Base-by-base conservation (phyloP, 2,888 invertebrate genomes). In the Tetheella fluctuosa region DNA sequence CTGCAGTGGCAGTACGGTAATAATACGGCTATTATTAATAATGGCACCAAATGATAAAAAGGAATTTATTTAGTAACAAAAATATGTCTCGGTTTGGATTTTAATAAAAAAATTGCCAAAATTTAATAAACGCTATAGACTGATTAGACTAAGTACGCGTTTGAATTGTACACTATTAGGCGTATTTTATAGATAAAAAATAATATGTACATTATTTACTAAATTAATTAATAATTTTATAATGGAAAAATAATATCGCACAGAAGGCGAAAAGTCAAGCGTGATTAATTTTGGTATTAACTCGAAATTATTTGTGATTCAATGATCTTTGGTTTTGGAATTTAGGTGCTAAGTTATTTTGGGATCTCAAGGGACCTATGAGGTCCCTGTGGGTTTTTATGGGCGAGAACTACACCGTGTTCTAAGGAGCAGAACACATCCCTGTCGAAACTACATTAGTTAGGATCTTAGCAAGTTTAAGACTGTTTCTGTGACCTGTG, bases 401-500 rank as follows among this genome's bases (percentile, higher is more conserved):
- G 83, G 88, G 89, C 81, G 76, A 83, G 82, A 70, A 89, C 74
- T 83, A 89, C 89, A 90, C 83, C 88, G 91, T 91, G 92, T 92
- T 90, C 91, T 90, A 88, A 82, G 90, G 88, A 88, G 92, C 90
- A 90, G 90, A 81, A 92, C 93, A 91, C 93, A 93, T 93, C 93
- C 93, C 93, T 93, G 93, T 90, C 83, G 69, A 84, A 89, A 89
- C 90, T 89, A 86, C 86, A 85, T 85, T 92, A 93, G 90, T 90
- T 92, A 93, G 90, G 91, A 89, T 83, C 85, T 90, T 93, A 93
- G 93, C 90, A 91, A 90, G 91, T 77, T 86, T 93, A 93, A 93
- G 93, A 93, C 93, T 93, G 93, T 93, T 89, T 91, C 91, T 91
- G 93, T 93, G 93, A 93, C 93, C 93, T 93, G 93, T 93, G 93